Base-by-base conservation (phyloP, 2,888 invertebrate species). In the Desoria tigrina region DNA sequence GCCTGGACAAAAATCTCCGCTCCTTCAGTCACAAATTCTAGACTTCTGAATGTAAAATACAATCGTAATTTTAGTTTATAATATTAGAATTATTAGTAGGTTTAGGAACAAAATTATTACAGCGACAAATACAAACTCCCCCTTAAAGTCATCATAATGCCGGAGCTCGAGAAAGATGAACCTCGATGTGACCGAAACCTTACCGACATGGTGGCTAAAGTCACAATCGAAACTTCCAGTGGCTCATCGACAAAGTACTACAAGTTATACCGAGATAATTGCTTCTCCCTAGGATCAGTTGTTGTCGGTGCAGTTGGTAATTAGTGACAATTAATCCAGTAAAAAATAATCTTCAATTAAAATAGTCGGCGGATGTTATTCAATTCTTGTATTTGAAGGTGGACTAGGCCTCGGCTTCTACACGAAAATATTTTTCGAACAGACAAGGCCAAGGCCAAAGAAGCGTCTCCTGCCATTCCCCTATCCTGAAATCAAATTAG, bases 141-240 rank as follows among this genome's bases (percentile, higher is more conserved):
- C n/a, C n/a, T n/a, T n/a, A n/a, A n/a, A n/a, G n/a, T n/a, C n/a
- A n/a, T n/a, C n/a, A n/a, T n/a, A n/a, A n/a, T n/a, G n/a, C n/a
- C n/a, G n/a, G n/a, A n/a, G n/a, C n/a, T n/a, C n/a, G n/a, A n/a
- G n/a, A n/a, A n/a, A n/a, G n/a, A n/a, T n/a, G n/a, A n/a, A n/a
- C n/a, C n/a, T n/a, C n/a, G n/a, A n/a, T n/a, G n/a, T n/a, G n/a
- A 9, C n/a, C 53, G 26, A 53, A 26, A 53, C n/a, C 9, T 53
- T 6, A 53, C 18, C 26, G 16, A 39, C 39, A 39, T 39, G 39
- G 53, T 53, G 7, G 53, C 53, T 24, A 53, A 53, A 26, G 53
- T 53, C 24, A 53, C 53, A 53, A 53, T 53, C 18, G 53, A 53
- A 24, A 53, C 53, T 6, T 9, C 24, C 6, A 53, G n/a, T 26